Conservation (phyloP, 2,797 vertebrate genomes). For the Pseudomugil gertrudae region DNA sequence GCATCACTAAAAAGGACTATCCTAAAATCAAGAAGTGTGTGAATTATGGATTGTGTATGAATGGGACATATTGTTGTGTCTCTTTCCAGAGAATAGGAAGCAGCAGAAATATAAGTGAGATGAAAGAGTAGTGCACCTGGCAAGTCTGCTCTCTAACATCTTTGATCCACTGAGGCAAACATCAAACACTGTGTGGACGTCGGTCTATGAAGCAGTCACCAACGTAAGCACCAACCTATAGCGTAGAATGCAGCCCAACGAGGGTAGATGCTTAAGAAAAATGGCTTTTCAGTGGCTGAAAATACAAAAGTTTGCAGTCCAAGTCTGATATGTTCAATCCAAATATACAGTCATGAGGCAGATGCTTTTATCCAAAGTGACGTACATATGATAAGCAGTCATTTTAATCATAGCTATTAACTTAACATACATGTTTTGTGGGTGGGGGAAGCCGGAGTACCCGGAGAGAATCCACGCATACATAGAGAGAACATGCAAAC, state of each 20-base stretch:
- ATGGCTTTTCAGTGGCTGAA: constrained; percentile 41
- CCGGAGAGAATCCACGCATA: too few relatives aligned
- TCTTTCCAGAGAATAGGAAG: constrained; percentile 49
- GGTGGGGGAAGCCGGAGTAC: too few relatives aligned
- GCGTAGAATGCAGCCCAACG: constrained; percentile 60
- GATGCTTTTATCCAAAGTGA: too few relatives aligned
- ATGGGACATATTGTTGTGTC: constrained; percentile 56
- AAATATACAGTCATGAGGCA: too few relatives aligned
- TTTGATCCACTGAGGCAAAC: constrained; percentile 75
- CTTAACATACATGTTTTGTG: too few relatives aligned
- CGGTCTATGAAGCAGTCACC: constrained; percentile 54
- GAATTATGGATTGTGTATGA: constrained; percentile 49
- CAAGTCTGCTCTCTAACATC: constrained; percentile 60
- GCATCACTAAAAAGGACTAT: constrained; percentile 14
- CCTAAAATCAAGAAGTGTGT: constrained; percentile 41
- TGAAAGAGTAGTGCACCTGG: constrained; percentile 75
- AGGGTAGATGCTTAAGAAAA: constrained; percentile 47
- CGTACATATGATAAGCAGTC: too few relatives aligned
- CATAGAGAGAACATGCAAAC: too few relatives aligned
- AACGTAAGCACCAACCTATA: constrained; percentile 61
- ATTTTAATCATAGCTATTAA: too few relatives aligned
- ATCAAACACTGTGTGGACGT: constrained; percentile 75
- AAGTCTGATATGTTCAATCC: constrained; percentile 58
- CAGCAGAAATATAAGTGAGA: constrained; percentile 64
- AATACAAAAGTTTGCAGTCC: constrained; percentile 59